These are phyloP conservation scores for Carcina quercana DNA, from an alignment of 2,888 invertebrate genomes.

Conservation along the genomic window DNA sequence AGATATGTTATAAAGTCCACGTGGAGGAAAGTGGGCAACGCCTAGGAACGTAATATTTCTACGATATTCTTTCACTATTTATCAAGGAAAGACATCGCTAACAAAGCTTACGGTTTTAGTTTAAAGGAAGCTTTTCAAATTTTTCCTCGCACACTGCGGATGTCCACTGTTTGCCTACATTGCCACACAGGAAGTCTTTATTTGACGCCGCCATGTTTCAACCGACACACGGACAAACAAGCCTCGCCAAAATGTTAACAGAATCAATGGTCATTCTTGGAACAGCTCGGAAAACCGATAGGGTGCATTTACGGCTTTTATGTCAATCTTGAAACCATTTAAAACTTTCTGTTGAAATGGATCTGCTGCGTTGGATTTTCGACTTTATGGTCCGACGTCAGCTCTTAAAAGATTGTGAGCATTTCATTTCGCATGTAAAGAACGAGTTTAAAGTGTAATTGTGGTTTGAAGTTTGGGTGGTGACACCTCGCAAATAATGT, in stretches of 20 bases:
- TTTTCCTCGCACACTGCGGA: constrained; percentile 21
- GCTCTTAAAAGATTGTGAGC: background rate
- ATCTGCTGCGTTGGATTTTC: constrained; percentile 12
- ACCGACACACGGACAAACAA: constrained; percentile 37
- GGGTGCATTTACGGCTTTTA: constrained; percentile 46
- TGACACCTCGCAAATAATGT: constrained; percentile 53
- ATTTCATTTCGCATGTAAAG: background rate
- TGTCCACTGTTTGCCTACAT: constrained; percentile 21
- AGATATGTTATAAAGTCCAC: too few relatives aligned
- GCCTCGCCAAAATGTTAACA: constrained; percentile 43
- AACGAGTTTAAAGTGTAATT: constrained; percentile 27
- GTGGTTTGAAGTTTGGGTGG: constrained; percentile 43
- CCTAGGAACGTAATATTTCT: too few relatives aligned
- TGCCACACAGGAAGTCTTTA: constrained; percentile 53
- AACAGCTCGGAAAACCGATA: constrained; percentile 60
- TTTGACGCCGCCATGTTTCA: constrained; percentile 53
- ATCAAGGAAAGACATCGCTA: too few relatives aligned
- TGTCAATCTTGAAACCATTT: constrained; percentile 22
- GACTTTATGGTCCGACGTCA: constrained; percentile 15
- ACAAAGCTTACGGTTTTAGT: too few relatives aligned
- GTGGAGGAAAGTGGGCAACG: too few relatives aligned
- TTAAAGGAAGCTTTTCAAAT: constrained; percentile 9
- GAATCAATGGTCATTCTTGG: constrained; percentile 46
- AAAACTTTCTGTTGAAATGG: constrained; percentile 11
- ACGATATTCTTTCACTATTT: too few relatives aligned